Base-by-base conservation (phyloP, 2,888 invertebrate genomes). In the Onthophagus sagittarius region DNA sequence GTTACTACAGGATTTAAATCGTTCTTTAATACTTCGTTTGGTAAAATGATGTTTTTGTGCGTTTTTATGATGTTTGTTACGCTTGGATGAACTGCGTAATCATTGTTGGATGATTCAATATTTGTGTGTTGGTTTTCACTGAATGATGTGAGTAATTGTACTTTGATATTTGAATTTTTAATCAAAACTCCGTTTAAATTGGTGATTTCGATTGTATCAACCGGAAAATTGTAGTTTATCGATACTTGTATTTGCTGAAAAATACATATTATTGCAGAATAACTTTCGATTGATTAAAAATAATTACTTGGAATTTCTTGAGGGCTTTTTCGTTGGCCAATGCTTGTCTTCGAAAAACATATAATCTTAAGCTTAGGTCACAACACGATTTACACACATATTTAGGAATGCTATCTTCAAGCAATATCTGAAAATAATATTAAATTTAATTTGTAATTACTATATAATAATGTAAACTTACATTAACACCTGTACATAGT, bases 311-410 rank as follows among this genome's bases (percentile, higher is more conserved):
- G 5, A 53, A 53, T 9, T 76, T 77, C 62, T 77, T 75, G 7
- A 77, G 31, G 7, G 71, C 70, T 70, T 74, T 76, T 39, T 78
- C 76, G 39, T 74, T 77, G 1, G 71, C 71, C 3, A 75, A 32
- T n/a, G 77, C 75, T 39, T 70, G 71, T 5, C 65, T 73, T 11
- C 77, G 69, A 62, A 75, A 78, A 63, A 71, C 75, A 14, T 74
- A 75, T 15, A 75, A 71, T 69, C 74, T 77, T 2, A 78, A 15
- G 1, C 75, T 72, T n/a, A 76, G 73, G 67, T 72, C 73, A 31
- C 76, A 76, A 53, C 78, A 78, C 9, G 62, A 15, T 5, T 73
- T 70, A 65, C 78, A 78, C 9, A 77, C 74, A 69, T 71, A 73
- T 73, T 73, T 77, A 11, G 75, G 73, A 13, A 75, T 67, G 5